Percentiles rank a stretch among this genome's conserved stretches.
These are phyloP conservation scores for Galago senegalensis DNA, from an alignment of 2,797 vertebrate species.

Conservation along the genomic window DNA sequence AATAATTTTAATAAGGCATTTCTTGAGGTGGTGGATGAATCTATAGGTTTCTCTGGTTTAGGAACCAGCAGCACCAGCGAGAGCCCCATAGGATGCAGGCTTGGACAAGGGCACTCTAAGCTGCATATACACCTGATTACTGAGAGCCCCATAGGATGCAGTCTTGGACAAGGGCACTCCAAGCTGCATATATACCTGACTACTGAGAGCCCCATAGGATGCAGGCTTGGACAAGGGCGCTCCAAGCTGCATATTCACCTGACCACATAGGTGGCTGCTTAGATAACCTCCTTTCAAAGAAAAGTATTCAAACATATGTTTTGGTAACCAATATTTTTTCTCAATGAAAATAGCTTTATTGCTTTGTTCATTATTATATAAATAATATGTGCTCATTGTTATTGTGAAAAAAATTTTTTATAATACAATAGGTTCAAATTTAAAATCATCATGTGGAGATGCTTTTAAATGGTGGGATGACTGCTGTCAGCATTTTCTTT, in stretches of 20 bases:
- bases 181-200: too few species aligned
- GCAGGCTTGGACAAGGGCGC: not conserved
- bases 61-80: not conserved
- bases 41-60: not conserved
- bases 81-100: too few species aligned
- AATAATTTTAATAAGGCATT: not conserved
- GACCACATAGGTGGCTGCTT: not conserved
- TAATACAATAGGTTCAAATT: not conserved
- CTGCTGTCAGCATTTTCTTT: not conserved
- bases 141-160: too few species aligned
- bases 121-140: not conserved
- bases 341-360: constrained; percentile 1
- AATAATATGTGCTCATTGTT: not conserved
- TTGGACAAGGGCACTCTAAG: not conserved
- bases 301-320: not conserved
- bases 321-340: not conserved
- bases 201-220: too few species aligned
- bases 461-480: not conserved
- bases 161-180: too few species aligned
- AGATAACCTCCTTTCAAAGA: not conserved
- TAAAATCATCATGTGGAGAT: not conserved
- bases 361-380: not conserved
- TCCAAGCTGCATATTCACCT: not conserved
- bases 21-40: not conserved
- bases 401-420: not conserved